Evolutionary conservation across 2,113 vertebrate genomes (phyloP), one percentile per base, ranked within the genome.

Genomic region (Thalassoma bifasciatum): DNA sequence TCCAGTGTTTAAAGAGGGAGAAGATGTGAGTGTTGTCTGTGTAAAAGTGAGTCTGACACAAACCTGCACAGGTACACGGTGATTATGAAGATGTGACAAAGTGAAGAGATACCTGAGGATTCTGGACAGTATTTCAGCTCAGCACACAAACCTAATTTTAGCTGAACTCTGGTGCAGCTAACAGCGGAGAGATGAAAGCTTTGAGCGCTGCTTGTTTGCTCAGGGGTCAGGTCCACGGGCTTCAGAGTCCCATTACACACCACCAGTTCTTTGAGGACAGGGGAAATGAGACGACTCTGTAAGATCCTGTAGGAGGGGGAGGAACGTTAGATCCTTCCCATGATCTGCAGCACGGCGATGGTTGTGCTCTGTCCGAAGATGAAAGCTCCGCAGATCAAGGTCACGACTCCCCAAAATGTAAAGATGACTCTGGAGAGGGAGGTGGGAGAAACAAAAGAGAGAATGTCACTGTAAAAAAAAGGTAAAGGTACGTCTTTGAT

Each of bases 351-450:
- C 82, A 96, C 44, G 0, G 97, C 94, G 0, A 91, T 89, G 38
- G 94, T 93, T 8, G 95, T 97, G 68, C 97, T 98, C 91, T 99
- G 98, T n/a, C 97, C 97, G 0, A 98, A 99, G 80, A 98, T 95
- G 64, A 97, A 98, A 23, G 95, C 86, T 1, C 98, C 98, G 0
- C 95, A 90, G 16, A 98, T 88, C 58, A 97, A 84, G 0, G 95
- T 96, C 75, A 97, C 72, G 6, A 90, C 88, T 0, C 96, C 98
- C 98, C 98, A 99, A 19, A 64, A 13, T 0, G 93, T 89, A 86
- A 98, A 80, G 59, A 87, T 73, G 14, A 92, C 93, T 90, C 97
- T 98, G 88, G 61, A 67, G 50, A 60, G 37, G 36, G 72, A 12
- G 42, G 34, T 10, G 30, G 5, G 16, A 19, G 44, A 6, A 22